phyloP scores from a whole-genome alignment of 2,888 invertebrate genomes.

The Malthinus seriepunctatus region DNA sequence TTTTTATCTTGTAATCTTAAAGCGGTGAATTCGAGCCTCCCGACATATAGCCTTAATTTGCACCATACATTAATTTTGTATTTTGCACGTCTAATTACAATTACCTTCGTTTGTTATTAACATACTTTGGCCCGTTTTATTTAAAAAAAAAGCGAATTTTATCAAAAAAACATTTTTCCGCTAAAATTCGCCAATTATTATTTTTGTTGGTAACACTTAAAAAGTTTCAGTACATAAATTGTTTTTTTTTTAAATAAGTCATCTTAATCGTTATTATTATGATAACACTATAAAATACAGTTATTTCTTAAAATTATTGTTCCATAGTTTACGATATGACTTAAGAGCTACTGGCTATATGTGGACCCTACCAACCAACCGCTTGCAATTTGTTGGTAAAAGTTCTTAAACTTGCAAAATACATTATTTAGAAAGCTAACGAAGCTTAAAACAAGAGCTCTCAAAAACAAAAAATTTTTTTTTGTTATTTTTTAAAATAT shows the following conservation, averaged over 20 bases:
- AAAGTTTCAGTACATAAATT: slow-evolving; percentile 5
- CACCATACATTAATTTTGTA: slow-evolving; percentile 45
- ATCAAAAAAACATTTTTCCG: neutral
- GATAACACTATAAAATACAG: slow-evolving; percentile 14
- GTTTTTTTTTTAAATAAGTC: neutral
- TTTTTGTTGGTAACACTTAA: slow-evolving; percentile 11
- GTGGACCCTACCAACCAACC: slow-evolving; percentile 28
- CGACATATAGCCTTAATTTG: slow-evolving; percentile 43
- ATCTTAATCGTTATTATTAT: neutral
- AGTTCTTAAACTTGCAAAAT: slow-evolving; percentile 35
- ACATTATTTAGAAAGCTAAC: slow-evolving; percentile 44
- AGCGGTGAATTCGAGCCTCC: slow-evolving; percentile 44
- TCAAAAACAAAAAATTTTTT: slow-evolving; percentile 47
- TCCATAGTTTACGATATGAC: slow-evolving; percentile 34
- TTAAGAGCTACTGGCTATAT: slow-evolving; percentile 24
- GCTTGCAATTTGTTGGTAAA: slow-evolving; percentile 31
- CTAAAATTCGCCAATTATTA: no score
- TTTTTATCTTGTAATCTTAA: slow-evolving; percentile 37
- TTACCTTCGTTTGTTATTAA: neutral
- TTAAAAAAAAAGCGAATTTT: neutral
- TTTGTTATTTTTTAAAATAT: slow-evolving; percentile 44
- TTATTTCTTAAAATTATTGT: slow-evolving; percentile 25
- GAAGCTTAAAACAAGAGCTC: slow-evolving; percentile 49
- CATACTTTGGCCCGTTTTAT: slow-evolving; percentile 1
- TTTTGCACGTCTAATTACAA: slow-evolving; percentile 28